Evolutionary conservation across 2,888 invertebrate species (phyloP), one percentile per base, ranked within the genome.

Genomic region (Eucriotettix oculatus): DNA sequence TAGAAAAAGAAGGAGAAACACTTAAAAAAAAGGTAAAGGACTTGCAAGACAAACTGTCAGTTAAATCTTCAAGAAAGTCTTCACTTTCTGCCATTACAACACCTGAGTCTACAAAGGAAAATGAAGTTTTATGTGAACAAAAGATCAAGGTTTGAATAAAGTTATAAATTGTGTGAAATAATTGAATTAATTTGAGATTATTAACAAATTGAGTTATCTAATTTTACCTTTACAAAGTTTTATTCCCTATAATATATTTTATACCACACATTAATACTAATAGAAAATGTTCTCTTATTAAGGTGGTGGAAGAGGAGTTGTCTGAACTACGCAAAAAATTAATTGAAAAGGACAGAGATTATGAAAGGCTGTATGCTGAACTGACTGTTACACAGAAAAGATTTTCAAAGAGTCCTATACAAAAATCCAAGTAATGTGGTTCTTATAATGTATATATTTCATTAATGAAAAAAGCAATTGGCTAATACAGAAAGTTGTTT

Each of bases 291-390:
- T 48, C 64, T 61, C 48, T 60, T 60, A 68, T 71, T 54, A 62
- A 86, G 80, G 77, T 80, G 11, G 72, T 86, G 55, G 86, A 84
- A 73, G 85, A 85, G 68, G 90, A 90, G 74, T 79, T 86, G 59
- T 81, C 79, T 58, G 85, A 86, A 66, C 73, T 90, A 42, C 78
- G 86, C 63, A 86, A 85, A 70, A 86, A 87, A 69, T 72, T 91
- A 1, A 84, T 86, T 59, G 90, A 91, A 72, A 90, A 89, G 71
- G 91, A 92, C 72, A 78, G 86, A 66, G 86, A 87, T 66, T 84
- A 87, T 67, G 89, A 90, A 73, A 78, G 85, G 65, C 74, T 91
- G 59, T 83, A 86, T 66, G 80, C 85, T 1, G 87, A 89, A 73
- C 73, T 86, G 40, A 82, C 82, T 66, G 70, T 83, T 17, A 74